Evolutionary conservation across 2,113 vertebrate species (phyloP).

Genomic region (Gavia stellata): DNA sequence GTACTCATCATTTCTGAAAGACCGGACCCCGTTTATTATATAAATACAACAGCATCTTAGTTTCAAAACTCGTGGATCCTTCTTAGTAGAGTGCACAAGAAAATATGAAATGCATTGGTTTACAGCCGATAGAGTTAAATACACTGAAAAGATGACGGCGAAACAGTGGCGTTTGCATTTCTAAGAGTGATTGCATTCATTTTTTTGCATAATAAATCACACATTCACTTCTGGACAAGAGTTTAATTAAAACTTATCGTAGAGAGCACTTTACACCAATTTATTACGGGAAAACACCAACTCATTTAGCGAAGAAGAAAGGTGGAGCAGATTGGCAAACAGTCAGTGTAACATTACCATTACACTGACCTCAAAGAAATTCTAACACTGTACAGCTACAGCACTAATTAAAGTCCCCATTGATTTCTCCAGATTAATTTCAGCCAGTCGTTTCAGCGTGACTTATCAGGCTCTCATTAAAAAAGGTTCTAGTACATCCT

Average conservation of each 20-base stretch:
- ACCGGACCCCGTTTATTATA: neutral
- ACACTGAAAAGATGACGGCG: neutral
- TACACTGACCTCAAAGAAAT: conserved; percentile 59
- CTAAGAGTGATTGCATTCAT: neutral
- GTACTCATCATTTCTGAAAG: neutral
- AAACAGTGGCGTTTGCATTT: neutral
- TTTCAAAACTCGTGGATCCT: neutral
- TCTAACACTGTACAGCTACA: conserved; percentile 40
- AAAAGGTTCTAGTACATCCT: conserved; percentile 40
- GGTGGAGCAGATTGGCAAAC: conserved; percentile 56
- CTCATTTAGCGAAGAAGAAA: conserved; percentile 61
- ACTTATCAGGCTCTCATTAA: conserved; percentile 64
- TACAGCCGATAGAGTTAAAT: neutral
- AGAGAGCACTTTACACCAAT: conserved; percentile 55
- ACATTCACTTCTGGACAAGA: neutral
- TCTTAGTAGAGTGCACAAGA: neutral
- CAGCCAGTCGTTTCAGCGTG: conserved; percentile 47
- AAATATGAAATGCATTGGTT: neutral
- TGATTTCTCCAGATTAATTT: conserved; percentile 76
- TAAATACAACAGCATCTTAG: neutral
- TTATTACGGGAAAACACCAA: conserved; percentile 60
- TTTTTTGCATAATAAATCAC: conserved; percentile 35
- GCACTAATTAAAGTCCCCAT: conserved; percentile 73
- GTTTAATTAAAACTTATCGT: conserved; percentile 68
- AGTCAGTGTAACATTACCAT: conserved; percentile 44